Conservation (phyloP, 2,888 invertebrate species). For the Gymnocheta viridis region DNA sequence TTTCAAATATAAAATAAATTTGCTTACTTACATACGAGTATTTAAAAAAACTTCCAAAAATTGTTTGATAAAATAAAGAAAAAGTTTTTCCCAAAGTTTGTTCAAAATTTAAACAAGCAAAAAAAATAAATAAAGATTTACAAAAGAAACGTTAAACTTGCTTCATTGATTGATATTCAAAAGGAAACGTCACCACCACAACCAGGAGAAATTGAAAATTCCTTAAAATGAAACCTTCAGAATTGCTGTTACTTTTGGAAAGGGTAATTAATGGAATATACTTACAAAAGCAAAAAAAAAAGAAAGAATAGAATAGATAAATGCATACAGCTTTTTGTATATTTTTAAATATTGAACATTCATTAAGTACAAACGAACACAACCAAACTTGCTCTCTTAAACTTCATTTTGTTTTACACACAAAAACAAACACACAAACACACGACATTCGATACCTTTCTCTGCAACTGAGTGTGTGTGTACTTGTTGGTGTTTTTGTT, state of each 20-base stretch:
- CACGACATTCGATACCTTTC: background rate
- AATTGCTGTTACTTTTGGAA: constrained; percentile 78
- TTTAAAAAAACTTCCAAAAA: constrained; percentile 43
- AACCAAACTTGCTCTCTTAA: constrained; percentile 39
- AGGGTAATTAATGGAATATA: constrained; percentile 75
- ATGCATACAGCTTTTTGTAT: background rate
- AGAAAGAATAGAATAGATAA: background rate
- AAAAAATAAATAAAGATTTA: background rate
- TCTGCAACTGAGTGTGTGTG: constrained; percentile 5
- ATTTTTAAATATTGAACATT: constrained; percentile 36
- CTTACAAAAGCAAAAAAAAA: constrained; percentile 4
- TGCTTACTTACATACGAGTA: no score
- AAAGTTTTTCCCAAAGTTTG: constrained; percentile 39
- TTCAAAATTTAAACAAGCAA: constrained; percentile 12
- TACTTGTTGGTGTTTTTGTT: constrained; percentile 2
- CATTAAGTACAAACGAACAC: background rate
- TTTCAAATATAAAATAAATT: constrained; percentile 43
- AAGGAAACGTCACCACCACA: background rate
- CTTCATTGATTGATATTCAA: background rate
- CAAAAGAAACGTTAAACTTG: no score
- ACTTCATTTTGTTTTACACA: constrained; percentile 45
- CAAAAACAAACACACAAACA: constrained; percentile 4
- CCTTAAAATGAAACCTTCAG: constrained; percentile 77
- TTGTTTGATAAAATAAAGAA: background rate
- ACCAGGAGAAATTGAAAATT: constrained; percentile 31